Evolutionary conservation across 2,888 invertebrate species (phyloP), one percentile per base, ranked within the genome.

Genomic region (Glaucopsyche alexis): DNA sequence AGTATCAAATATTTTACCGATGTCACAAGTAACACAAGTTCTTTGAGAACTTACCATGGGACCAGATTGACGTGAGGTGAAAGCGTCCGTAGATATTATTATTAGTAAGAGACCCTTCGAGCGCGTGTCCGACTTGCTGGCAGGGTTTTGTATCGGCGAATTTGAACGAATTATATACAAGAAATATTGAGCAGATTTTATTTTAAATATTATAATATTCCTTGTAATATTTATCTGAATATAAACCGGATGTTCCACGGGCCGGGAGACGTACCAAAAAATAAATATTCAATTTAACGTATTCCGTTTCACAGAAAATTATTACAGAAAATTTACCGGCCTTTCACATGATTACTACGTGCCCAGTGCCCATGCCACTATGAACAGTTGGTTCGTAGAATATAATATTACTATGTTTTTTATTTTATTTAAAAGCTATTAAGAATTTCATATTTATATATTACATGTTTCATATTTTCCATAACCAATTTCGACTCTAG

Each of bases 281-380:
- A 60, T 60, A 38, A 60, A 60, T 60, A 60, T 60, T 38, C 13
- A 60, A 38, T 60, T 60, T 60, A 38, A 29, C 60, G 60, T 60
- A 60, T 60, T 60, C 60, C 60, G 29, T 38, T 60, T 38, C 60
- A 29, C 60, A 6, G 29, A 19, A 60, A 60, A 60, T 60, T 60
- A 60, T 60, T 60, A 60, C 60, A 60, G 29, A 29, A 29, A 60
- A 60, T 60, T 60, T 11, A 60, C 60, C 60, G 60, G 13, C 29
- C 55, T 60, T 60, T 60, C 29, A 60, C 60, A 6, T 60, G 60
- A 60, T 60, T 29, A 60, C 29, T 60, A 60, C 60, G 55, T 29
- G 60, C 60, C 19, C 60, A 29, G 19, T 55, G 16, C 55, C 19
- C 55, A 42, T 42, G 19, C 55, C 29, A 60, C 13, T 55, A 9